These are phyloP conservation scores for Pseudomyrmex pallidus DNA, from an alignment of 1,140 invertebrate genomes.

Conservation along the genomic window DNA sequence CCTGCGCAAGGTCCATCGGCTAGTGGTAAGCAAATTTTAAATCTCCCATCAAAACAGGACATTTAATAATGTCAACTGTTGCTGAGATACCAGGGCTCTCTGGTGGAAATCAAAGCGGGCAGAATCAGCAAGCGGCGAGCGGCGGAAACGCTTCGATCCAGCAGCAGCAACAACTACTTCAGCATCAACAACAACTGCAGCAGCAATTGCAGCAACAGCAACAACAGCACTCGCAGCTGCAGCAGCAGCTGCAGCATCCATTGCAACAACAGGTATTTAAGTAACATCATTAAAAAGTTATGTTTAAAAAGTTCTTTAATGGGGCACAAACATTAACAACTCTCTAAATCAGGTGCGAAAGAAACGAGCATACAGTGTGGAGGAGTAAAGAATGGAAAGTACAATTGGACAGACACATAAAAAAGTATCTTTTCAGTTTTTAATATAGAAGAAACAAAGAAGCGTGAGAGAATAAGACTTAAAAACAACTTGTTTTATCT, in stretches of 20 bases:
- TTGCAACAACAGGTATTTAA: constrained; percentile 79
- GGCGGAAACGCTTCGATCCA: constrained; percentile 71
- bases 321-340: not conserved
- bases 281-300: constrained; percentile 67
- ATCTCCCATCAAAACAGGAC: constrained; percentile 18
- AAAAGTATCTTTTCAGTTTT: constrained; percentile 24
- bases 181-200: constrained; percentile 84
- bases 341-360: constrained; percentile 27
- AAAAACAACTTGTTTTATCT: no score
- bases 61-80: constrained; percentile 62
- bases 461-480: not conserved
- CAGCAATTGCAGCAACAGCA: constrained; percentile 86
- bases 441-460: not conserved
- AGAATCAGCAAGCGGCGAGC: constrained; percentile 75
- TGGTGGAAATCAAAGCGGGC: constrained; percentile 76
- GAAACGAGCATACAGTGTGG: not conserved
- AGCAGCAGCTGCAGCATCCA: constrained; percentile 81
- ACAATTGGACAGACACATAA: constrained; percentile 21
- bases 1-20: constrained; percentile 82
- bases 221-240: constrained; percentile 84
- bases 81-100: constrained; percentile 75
- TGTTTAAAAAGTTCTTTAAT: constrained; percentile 44
- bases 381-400: not conserved
- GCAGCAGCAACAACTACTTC: constrained; percentile 82
- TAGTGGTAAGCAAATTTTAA: constrained; percentile 80